These are phyloP conservation scores for Pagrus major DNA, from an alignment of 2,113 vertebrate genomes.

Conservation along the genomic window DNA sequence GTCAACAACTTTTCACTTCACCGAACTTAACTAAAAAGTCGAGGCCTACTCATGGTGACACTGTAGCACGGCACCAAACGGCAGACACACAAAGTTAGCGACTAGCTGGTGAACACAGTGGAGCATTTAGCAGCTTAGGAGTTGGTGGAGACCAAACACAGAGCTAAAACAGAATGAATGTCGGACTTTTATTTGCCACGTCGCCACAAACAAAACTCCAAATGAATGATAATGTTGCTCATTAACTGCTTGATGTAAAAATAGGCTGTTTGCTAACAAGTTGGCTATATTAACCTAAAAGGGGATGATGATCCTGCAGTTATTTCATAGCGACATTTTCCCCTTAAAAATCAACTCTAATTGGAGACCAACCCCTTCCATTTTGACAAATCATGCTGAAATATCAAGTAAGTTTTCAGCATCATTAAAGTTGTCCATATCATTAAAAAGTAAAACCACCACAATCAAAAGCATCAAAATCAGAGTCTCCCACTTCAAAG, in stretches of 20 bases:
- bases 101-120: background rate
- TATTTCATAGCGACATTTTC: background rate
- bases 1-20: background rate
- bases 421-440: background rate
- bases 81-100: background rate
- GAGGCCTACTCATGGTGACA: background rate
- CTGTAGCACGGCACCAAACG: background rate
- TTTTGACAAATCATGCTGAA: background rate
- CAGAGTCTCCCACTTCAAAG: constrained; percentile 84
- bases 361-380: background rate
- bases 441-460: constrained; percentile 85
- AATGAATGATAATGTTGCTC: no score
- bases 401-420: background rate
- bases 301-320: no score
- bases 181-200: background rate
- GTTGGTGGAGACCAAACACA: background rate
- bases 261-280: no score
- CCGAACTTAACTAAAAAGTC: background rate
- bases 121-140: background rate
- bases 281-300: no score
- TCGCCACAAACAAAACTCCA: background rate
- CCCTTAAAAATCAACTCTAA: background rate
- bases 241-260: background rate
- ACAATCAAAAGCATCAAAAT: constrained; percentile 86
- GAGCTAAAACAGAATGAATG: background rate